Base-by-base conservation (phyloP, 2,113 vertebrate species). In the Alosa alosa region DNA sequence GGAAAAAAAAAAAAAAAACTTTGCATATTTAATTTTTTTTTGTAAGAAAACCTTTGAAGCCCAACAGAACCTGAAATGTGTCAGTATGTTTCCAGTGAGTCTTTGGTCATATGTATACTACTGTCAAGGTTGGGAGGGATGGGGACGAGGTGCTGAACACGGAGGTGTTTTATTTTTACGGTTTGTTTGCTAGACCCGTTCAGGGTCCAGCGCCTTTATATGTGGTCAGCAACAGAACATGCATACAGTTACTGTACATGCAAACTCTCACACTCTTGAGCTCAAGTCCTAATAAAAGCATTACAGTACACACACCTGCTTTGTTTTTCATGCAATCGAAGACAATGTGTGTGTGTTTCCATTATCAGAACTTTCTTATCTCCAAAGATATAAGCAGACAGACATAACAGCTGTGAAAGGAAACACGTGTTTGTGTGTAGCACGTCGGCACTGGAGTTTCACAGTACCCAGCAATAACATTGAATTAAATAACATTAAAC, bases 1-100 rank as follows among this genome's bases (percentile, higher is more conserved):
- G 85, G 31, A 31, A 44, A 75, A 75, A 75, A n/a, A n/a, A n/a
- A n/a, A n/a, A n/a, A 75, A 39, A 75, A 39, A 1, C 52, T n/a
- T 84, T 88, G 75, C 84, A 86, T 89, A 86, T 89, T 87, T 87
- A 87, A 78, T 86, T 45, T 86, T 87, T 86, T 87, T 87, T 81
- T 86, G 82, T 83, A 44, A 72, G 20, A 64, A 72, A 78, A 64
- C 86, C 81, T 86, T 41, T n/a, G 72, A 83, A 84, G 3, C 72
- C 72, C 31, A 39, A 78, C 31, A 41, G 31, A 31, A 11, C 72
- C 31, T 78, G 22, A 84, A 83, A 57, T 87, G 81, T 86, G 83
- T 82, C 82, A 45, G 55, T 82, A 13, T 86, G 83, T 82, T 64
- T 81, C 8, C 25, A 39, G 13, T 39, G 4, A 49, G 17, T 50